phyloP scores from a whole-genome alignment of 2,113 vertebrate genomes.

The Oreochromis aureus region DNA sequence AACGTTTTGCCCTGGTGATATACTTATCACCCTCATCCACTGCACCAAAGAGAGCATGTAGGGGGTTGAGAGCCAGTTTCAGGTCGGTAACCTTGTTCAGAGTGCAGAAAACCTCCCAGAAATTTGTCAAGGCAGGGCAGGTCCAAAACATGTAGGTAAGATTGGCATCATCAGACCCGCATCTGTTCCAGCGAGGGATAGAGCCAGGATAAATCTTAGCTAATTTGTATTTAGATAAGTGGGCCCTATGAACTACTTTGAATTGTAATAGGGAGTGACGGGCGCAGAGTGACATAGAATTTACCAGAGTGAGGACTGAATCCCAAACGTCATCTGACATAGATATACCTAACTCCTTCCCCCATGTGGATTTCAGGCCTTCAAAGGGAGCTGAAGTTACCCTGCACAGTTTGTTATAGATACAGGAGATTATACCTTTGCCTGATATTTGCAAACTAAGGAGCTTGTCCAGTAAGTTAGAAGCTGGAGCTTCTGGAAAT shows the following conservation, averaged over 20 bases:
- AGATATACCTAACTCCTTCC: not conserved
- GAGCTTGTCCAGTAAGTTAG: not conserved
- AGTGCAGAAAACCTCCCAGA: not conserved
- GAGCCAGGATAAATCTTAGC: not conserved
- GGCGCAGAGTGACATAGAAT: not conserved
- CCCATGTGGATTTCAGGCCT: not conserved
- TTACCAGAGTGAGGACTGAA: not conserved
- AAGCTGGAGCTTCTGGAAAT: not conserved
- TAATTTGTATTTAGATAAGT: not conserved
- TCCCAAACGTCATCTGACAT: not conserved
- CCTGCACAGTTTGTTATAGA: not conserved
- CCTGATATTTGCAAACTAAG: not conserved
- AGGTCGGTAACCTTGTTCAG: not conserved
- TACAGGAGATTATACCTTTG: not conserved
- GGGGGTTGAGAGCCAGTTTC: not conserved
- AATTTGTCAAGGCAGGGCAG: not conserved
- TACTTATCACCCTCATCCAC: not conserved
- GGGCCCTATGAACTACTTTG: not conserved
- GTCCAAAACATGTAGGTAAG: not conserved
- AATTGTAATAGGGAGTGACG: not conserved
- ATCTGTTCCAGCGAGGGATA: not conserved
- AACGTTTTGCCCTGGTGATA: accelerated
- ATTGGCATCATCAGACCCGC: not conserved
- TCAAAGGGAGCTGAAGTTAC: not conserved
- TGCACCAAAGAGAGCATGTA: not conserved